Conservation (phyloP, 2,888 invertebrate species). For the Leptopilina drosophilae region DNA sequence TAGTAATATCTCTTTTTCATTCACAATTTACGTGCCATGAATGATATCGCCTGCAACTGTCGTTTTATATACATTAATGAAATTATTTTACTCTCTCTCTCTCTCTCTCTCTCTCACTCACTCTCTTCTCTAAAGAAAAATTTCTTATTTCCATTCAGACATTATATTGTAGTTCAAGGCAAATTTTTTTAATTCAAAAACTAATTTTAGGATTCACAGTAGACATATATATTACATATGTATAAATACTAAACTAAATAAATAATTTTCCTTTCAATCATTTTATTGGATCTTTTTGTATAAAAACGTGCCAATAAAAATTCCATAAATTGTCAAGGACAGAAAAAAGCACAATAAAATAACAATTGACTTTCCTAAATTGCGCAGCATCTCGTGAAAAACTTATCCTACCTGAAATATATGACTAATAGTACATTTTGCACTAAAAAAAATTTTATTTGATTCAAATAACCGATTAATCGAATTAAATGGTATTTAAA, state of each 20-base stretch:
- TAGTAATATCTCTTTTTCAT: conserved; percentile 28
- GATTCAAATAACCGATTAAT: too few species aligned
- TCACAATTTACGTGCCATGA: conserved; percentile 32
- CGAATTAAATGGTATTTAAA: too few species aligned
- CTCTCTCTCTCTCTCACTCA: too few species aligned
- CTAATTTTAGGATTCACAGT: conserved; percentile 13
- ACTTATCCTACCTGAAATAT: too few species aligned
- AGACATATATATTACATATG: too few species aligned
- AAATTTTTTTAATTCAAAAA: not conserved
- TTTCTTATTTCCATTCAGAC: not conserved
- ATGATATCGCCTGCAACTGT: not conserved
- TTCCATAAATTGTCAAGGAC: not conserved
- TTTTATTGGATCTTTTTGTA: not conserved
- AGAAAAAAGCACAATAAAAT: not conserved
- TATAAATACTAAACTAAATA: not conserved
- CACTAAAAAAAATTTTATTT: too few species aligned
- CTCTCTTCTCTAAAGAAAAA: too few species aligned
- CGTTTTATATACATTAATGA: not conserved
- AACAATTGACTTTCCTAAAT: not conserved
- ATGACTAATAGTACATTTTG: too few species aligned
- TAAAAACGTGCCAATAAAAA: not conserved
- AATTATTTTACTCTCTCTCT: not conserved
- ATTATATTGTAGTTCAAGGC: conserved; percentile 3
- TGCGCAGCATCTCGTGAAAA: too few species aligned
- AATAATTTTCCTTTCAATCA: conserved; percentile 14